Conservation (phyloP, 2,797 vertebrate genomes). For the Hipposideros larvatus region DNA sequence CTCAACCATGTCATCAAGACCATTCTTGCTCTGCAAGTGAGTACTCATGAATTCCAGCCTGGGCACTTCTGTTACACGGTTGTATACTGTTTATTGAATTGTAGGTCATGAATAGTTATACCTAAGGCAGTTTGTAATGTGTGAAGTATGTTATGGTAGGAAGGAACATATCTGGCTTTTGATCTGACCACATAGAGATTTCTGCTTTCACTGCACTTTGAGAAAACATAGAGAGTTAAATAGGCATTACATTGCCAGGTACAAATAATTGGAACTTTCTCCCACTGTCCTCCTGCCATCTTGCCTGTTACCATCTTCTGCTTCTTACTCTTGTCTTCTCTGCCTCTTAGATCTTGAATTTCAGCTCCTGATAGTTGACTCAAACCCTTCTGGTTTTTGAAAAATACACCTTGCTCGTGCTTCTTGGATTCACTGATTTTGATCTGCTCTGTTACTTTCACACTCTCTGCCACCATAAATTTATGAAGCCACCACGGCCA, state of each 20-base stretch:
- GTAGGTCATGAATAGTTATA: neutral
- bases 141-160: neutral
- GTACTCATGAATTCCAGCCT: neutral
- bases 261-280: neutral
- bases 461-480: neutral
- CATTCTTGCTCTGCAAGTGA: neutral
- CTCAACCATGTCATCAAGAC: neutral
- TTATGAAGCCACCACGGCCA: neutral
- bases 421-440: neutral
- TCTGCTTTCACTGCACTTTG: neutral
- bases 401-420: neutral
- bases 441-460: neutral
- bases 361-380: neutral
- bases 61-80: neutral
- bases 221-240: neutral
- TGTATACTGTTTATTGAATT: neutral
- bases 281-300: neutral
- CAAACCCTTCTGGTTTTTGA: neutral
- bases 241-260: neutral
- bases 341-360: neutral
- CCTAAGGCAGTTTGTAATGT: neutral
- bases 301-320: neutral
- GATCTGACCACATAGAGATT: neutral
- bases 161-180: neutral
- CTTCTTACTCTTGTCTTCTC: neutral